Conservation (phyloP, 2,888 invertebrate species). For the Matsumyia berberina region DNA sequence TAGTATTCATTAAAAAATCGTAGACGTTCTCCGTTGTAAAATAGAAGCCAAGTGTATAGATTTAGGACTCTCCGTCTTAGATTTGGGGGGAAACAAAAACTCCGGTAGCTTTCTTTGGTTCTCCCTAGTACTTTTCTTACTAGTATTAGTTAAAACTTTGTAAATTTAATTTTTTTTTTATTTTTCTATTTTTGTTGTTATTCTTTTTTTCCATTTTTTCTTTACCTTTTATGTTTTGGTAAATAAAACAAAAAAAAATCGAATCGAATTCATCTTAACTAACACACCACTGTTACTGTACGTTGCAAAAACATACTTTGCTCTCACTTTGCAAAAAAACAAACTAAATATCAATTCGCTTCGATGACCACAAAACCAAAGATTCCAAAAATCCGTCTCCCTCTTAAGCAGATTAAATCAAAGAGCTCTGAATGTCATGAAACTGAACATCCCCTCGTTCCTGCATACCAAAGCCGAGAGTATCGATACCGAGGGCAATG, state of each 20-base stretch:
- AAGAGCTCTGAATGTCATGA: constrained; percentile 83
- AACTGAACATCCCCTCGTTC: constrained; percentile 82
- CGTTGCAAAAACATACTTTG: constrained; percentile 53
- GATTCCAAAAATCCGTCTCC: constrained; percentile 84
- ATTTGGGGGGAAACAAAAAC: constrained; percentile 9
- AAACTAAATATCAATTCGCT: constrained; percentile 57
- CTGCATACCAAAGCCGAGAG: constrained; percentile 76
- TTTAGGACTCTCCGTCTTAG: not conserved
- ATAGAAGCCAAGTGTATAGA: constrained; percentile 14
- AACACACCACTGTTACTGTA: constrained; percentile 62
- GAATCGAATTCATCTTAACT: constrained; percentile 63
- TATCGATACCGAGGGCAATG: constrained; percentile 78
- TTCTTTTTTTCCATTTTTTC: constrained; percentile 56
- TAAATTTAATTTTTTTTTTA: constrained; percentile 53
- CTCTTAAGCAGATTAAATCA: constrained; percentile 84
- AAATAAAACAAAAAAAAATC: constrained; percentile 57
- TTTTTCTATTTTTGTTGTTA: constrained; percentile 49
- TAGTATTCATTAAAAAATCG: not conserved
- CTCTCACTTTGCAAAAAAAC: constrained; percentile 56
- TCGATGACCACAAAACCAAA: constrained; percentile 65
- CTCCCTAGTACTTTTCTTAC: constrained; percentile 10
- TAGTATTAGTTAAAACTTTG: constrained; percentile 35
- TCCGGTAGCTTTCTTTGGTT: constrained; percentile 41
- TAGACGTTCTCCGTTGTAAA: not conserved
- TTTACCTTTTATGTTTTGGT: constrained; percentile 64